Conservation (phyloP, 1,140 invertebrate species). For the Platyura marginata region DNA sequence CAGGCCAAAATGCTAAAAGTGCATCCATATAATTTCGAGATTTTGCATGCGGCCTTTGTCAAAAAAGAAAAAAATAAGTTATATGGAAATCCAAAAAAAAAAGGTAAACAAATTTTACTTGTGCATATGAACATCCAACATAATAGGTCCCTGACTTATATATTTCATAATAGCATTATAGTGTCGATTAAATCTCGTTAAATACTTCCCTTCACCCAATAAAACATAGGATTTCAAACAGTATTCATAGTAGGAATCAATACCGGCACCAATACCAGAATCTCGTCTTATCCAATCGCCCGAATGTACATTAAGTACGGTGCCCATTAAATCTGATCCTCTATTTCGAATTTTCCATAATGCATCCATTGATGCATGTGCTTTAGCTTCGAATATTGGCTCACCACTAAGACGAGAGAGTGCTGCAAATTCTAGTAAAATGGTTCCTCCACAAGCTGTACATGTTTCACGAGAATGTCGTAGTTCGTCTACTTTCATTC, state of each 20-base stretch:
- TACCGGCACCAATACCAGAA: constrained; percentile 95
- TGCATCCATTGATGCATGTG: constrained; percentile 90
- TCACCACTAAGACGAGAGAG: constrained; percentile 84
- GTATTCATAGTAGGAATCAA: constrained; percentile 98
- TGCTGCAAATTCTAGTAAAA: constrained; percentile 94
- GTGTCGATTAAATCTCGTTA: constrained; percentile 86
- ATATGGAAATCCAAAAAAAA: too few species aligned
- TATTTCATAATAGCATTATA: constrained; percentile 98
- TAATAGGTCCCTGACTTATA: constrained; percentile 82
- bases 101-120: too few species aligned
- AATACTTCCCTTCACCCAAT: constrained; percentile 74
- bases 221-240: constrained; percentile 83
- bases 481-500: constrained; percentile 57
- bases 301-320: constrained; percentile 87
- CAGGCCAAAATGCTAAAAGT: constrained; percentile 93
- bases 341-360: constrained; percentile 88
- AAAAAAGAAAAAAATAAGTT: too few species aligned
- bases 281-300: constrained; percentile 94
- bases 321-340: constrained; percentile 82
- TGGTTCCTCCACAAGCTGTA: constrained; percentile 95
- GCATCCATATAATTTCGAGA: constrained; percentile 96
- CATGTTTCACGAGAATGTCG: constrained; percentile 77
- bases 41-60: constrained; percentile 83
- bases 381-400: constrained; percentile 85
- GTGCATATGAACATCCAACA: constrained; percentile 98